Base-by-base conservation (phyloP, 2,113 vertebrate species). In the Xyrauchen texanus region DNA sequence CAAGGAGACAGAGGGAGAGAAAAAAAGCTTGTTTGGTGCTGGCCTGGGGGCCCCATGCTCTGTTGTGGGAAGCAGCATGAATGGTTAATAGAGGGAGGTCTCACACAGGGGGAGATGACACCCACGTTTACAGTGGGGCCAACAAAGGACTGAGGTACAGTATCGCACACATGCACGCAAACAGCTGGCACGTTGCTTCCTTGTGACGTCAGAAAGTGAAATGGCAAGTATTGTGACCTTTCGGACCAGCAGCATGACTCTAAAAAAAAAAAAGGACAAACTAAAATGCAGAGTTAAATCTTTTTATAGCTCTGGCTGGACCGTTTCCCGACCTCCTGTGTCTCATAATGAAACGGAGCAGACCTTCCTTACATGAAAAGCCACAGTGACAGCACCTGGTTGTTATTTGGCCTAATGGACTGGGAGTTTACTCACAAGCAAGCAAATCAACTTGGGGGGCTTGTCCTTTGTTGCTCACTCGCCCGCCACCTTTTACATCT, bases 401-500 rank as follows among this genome's bases (percentile, higher is more conserved):
- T 93, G 90, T 88, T 91, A 92, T 93, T 93, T 93, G 83, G 87
- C 83, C 88, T 91, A 93, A 93, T 91, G 86, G 91, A 92, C 88
- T 90, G 64, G 58, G 86, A 85, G 86, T 86, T 90, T 86, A 90
- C 89, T 91, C 88, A 88, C 89, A 86, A 90, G 21, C 21, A 34
- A 34, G 21, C 21, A 34, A 34, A 34, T 34, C 21, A 34, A 34
- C 21, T 34, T 34, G 21, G 21, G 21, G 90, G 89, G 86, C 87
- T 88, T 87, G 85, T 86, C 21, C 21, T 34, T 88, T 79, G 85
- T 87, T 89, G 90, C 81, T 82, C 85, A 83, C 85, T 70, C 76
- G 82, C 81, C 77, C 9, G 0, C 71, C 83, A 60, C 52, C 57
- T 62, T 64, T 51, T 60, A 21, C 69, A 47, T 52, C 79, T 55